Conservation (phyloP, 2,888 invertebrate species). For the Carpatolechia fugitivella region DNA sequence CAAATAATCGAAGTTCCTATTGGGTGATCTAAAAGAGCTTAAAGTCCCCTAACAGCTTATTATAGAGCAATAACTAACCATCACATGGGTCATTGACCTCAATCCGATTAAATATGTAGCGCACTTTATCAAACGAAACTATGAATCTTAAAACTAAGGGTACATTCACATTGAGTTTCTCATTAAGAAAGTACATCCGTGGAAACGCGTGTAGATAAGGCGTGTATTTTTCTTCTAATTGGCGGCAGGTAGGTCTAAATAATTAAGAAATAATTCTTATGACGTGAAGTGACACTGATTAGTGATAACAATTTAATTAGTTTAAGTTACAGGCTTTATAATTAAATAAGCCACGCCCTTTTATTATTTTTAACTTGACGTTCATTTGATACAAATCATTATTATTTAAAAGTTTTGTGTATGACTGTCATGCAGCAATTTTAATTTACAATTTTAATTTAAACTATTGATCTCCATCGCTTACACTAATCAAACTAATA, state of each 20-base stretch:
- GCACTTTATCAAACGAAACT: constrained; percentile 10
- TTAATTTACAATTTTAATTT: too few species aligned
- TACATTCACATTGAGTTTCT: constrained; percentile 7
- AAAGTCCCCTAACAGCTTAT: background rate
- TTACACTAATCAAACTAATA: too few species aligned
- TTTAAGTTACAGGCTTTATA: background rate
- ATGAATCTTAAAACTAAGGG: constrained; percentile 2
- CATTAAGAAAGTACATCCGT: background rate
- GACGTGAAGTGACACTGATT: background rate
- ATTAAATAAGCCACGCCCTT: background rate
- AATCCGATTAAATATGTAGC: constrained; percentile 16
- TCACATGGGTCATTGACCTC: constrained; percentile 12
- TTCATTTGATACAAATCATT: too few species aligned
- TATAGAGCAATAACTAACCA: background rate
- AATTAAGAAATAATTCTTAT: constrained; percentile 8
- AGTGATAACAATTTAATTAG: background rate
- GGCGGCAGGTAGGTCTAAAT: background rate
- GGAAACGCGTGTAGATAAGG: constrained; percentile 1
- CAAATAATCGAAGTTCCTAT: too few species aligned
- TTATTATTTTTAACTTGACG: too few species aligned
- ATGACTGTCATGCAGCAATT: too few species aligned
- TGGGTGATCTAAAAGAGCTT: background rate
- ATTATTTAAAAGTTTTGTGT: too few species aligned
- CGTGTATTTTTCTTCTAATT: constrained; percentile 8
- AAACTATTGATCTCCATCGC: too few species aligned